Evolutionary conservation across 2,797 vertebrate species (phyloP), one percentile per base, ranked within the genome.

Genomic region (Phaenicophaeus curvirostris): DNA sequence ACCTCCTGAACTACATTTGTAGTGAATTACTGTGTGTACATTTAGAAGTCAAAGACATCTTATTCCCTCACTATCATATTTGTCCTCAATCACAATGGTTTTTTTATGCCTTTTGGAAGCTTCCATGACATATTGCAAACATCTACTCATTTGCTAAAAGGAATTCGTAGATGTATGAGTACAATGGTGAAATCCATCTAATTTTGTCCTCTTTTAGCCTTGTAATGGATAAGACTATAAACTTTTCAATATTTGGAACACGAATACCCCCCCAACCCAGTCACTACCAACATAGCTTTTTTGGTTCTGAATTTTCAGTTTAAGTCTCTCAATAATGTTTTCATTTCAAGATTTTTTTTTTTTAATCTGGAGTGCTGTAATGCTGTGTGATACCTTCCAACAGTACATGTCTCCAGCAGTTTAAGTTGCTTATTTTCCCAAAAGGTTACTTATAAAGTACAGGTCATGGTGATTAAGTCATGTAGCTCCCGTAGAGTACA

Each of bases 381-480:
- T 23, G 46, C 57, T 41, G 27, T 3, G 28, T 48, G 8, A 17
- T 31, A 50, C 71, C 53, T 20, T 63, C 44, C 66, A 79, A 6
- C 33, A 37, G 8, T 9, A 8, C 25, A 0, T 0, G 24, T 23
- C 59, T 81, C 88, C 86, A 84, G 71, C 92, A 58, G 78, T 50
- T 79, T 61, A 61, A 91, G 77, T 88, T 83, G 59, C 73, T 84
- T 69, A 35, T 86, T 92, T 91, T 65, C 59, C 54, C 62, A 58
- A 80, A 86, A 85, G 89, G 91, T 71, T 78, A 44, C 42, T 62
- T 42, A 51, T 0, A 58, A 91, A 91, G 82, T 35, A 54, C 80
- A 66, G 74, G 62, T 87, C 41, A 1, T 66, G 73, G 41, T 57
- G 82, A 90, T 91, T 85, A 92, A 96, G 54, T 25, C 46, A 6